Conservation (phyloP, 2,888 invertebrate genomes). For the Spilosoma lubricipeda region DNA sequence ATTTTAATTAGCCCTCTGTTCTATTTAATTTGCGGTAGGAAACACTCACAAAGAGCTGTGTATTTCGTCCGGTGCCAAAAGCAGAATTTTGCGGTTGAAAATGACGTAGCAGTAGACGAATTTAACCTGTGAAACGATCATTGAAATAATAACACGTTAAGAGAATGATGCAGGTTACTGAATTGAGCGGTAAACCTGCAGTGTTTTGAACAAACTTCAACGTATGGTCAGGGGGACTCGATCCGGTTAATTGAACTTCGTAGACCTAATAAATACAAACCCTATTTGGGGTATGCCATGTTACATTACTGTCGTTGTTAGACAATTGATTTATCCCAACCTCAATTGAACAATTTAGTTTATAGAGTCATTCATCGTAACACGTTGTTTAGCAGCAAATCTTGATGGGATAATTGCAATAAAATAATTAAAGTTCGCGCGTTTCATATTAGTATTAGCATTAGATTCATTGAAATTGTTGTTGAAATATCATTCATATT, state of each 20-base stretch:
- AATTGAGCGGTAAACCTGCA: constrained; percentile 20
- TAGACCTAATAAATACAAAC: constrained; percentile 63
- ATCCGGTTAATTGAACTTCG: constrained; percentile 73
- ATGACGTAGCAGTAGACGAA: constrained; percentile 63
- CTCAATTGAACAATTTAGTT: constrained; percentile 20
- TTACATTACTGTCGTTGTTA: constrained; percentile 57
- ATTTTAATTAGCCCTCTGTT: constrained; percentile 76
- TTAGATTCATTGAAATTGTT: no score
- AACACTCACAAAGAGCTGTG: constrained; percentile 65
- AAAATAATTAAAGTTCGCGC: no score
- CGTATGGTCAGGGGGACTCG: constrained; percentile 55
- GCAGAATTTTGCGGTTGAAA: constrained; percentile 73
- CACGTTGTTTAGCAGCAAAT: neutral
- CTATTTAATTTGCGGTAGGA: constrained; percentile 77
- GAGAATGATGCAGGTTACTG: constrained; percentile 34
- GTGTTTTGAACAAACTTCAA: constrained; percentile 53
- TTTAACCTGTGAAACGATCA: constrained; percentile 63
- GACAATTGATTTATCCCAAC: constrained; percentile 55
- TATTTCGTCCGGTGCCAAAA: constrained; percentile 73
- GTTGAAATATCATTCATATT: neutral
- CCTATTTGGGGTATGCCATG: constrained; percentile 59
- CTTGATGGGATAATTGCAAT: neutral
- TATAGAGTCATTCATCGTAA: constrained; percentile 12
- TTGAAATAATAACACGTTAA: constrained; percentile 67
- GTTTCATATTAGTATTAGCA: neutral